Conservation (phyloP, 1,140 invertebrate genomes). For the Drosophila sp. region DNA sequence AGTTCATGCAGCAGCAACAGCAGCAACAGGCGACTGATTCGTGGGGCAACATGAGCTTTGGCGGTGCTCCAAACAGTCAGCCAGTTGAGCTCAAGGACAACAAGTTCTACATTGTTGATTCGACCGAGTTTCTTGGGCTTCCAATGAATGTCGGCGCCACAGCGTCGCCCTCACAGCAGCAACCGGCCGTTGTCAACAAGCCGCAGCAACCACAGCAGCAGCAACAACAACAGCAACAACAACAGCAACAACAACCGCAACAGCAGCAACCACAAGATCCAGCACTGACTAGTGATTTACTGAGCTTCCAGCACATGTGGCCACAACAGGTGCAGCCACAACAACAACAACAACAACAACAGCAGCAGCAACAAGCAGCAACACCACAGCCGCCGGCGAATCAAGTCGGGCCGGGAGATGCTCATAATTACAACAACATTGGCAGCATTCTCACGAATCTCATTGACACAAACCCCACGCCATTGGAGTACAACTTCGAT, state of each 20-base stretch:
- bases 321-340: slow-evolving; percentile 59
- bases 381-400: slow-evolving; percentile 54
- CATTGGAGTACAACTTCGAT: slow-evolving; percentile 83
- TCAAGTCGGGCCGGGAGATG: slow-evolving; percentile 53
- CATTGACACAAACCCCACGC: slow-evolving; percentile 77
- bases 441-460: slow-evolving; percentile 84
- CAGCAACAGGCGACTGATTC: slow-evolving; percentile 54
- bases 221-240: slow-evolving; percentile 55
- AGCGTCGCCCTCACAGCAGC: slow-evolving; percentile 62
- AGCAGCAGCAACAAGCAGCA: slow-evolving; percentile 63
- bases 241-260: slow-evolving; percentile 57
- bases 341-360: slow-evolving; percentile 53
- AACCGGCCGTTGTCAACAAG: slow-evolving; percentile 53
- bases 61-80: slow-evolving; percentile 59
- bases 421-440: slow-evolving; percentile 83
- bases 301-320: slow-evolving; percentile 83
- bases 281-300: slow-evolving; percentile 62
- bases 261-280: slow-evolving; percentile 70
- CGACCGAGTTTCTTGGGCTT: slow-evolving; percentile 81
- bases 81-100: slow-evolving; percentile 77
- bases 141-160: slow-evolving; percentile 74
- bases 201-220: slow-evolving; percentile 60
- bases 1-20: slow-evolving; percentile 54
- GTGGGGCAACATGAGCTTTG: slow-evolving; percentile 75
- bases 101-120: slow-evolving; percentile 81